These are phyloP conservation scores for Microdon myrmicae DNA, from an alignment of 2,888 invertebrate genomes.

Conservation along the genomic window DNA sequence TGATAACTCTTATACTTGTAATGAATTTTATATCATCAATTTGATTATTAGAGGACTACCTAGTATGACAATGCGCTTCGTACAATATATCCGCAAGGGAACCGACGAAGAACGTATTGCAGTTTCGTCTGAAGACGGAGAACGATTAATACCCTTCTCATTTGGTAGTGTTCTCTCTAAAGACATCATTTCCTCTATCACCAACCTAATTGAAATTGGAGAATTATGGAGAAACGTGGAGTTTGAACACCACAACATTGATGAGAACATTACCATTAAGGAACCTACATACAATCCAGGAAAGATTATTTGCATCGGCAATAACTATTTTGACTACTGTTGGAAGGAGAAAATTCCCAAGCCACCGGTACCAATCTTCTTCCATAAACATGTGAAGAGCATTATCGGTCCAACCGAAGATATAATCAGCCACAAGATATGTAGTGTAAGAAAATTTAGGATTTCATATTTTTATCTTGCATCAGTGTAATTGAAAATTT, in stretches of 20 bases:
- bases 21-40: no score
- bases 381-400: conserved; percentile 85
- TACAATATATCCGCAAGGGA: conserved; percentile 74
- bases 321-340: conserved; percentile 88
- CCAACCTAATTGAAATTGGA: no score
- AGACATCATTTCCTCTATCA: neutral
- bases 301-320: conserved; percentile 85
- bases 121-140: no score
- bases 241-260: no score
- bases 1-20: no score
- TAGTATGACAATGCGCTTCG: conserved; percentile 75
- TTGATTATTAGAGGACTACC: no score
- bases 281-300: conserved; percentile 79
- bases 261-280: neutral
- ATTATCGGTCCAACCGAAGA: conserved; percentile 79
- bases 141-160: neutral
- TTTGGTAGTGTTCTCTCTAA: neutral
- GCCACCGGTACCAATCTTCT: conserved; percentile 83
- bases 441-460: conserved; percentile 70
- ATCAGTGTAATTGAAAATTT: conserved; percentile 44
- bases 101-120: conserved; percentile 71
- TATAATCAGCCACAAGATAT: conserved; percentile 72
- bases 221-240: no score
- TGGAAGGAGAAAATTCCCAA: conserved; percentile 79
- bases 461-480: no score